These are phyloP conservation scores for Dromiciops gliroides DNA, from an alignment of 2,113 vertebrate genomes.

Conservation along the genomic window DNA sequence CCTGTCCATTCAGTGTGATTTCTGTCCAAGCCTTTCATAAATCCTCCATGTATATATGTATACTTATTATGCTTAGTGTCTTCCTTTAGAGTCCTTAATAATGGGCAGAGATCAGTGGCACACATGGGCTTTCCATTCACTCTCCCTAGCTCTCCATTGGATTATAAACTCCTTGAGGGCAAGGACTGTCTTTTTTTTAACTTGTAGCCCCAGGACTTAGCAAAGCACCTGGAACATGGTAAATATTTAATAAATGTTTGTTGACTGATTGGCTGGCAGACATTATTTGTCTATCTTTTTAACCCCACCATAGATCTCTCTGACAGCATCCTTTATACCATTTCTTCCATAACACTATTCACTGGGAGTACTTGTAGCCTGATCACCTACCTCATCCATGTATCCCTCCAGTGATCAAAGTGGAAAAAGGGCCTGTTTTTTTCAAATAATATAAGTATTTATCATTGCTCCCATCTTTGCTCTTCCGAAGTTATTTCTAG, in stretches of 20 bases:
- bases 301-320: not conserved
- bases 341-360: not conserved
- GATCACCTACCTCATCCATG: no score
- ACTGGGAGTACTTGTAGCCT: not conserved
- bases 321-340: not conserved
- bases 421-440: not conserved
- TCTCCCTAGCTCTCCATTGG: not conserved
- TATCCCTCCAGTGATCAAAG: not conserved
- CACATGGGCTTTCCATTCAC: not conserved
- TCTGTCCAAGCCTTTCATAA: not conserved
- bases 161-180: not conserved
- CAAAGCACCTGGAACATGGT: not conserved
- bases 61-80: not conserved
- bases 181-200: not conserved
- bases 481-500: not conserved
- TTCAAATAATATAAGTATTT: not conserved
- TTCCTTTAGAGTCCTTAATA: not conserved
- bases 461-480: not conserved
- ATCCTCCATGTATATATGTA: not conserved
- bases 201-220: not conserved
- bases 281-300: not conserved
- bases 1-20: not conserved
- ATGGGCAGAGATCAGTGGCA: not conserved
- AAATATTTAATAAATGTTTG: not conserved
- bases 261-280: not conserved